Percentiles rank a stretch among this genome's conserved stretches.
Conservation (phyloP, 1,140 invertebrate species). For the Pogonomyrmex barbatus region DNA sequence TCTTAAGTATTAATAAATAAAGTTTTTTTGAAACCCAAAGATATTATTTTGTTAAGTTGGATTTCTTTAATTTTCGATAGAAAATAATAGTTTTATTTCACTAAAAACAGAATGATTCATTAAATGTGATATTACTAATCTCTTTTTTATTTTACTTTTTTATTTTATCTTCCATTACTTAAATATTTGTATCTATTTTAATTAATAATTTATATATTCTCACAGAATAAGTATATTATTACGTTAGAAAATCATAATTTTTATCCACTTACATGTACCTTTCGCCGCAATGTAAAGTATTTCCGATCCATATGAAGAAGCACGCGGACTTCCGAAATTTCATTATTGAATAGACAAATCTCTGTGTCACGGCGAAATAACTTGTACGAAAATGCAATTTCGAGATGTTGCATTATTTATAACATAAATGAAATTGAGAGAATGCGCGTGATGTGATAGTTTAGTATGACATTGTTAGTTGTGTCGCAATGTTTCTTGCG, state of each 20-base stretch:
- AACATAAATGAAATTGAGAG: constrained; percentile 65
- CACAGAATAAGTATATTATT: background rate
- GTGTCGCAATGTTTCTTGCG: constrained; percentile 85
- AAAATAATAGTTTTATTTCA: background rate
- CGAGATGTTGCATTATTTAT: constrained; percentile 57
- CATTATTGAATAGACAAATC: constrained; percentile 63
- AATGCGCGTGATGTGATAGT: constrained; percentile 73
- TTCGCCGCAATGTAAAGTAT: constrained; percentile 42
- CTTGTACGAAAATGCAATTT: constrained; percentile 54
- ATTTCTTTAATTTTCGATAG: background rate
- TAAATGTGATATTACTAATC: background rate
- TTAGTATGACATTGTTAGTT: constrained; percentile 86
- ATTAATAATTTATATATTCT: constrained; percentile 11
- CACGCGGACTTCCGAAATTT: constrained; percentile 59
- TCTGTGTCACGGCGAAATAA: constrained; percentile 67
- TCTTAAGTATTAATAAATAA: background rate
- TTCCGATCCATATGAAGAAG: constrained; percentile 54
- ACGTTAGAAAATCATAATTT: background rate
- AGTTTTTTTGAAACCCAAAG: background rate
- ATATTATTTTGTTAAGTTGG: background rate
- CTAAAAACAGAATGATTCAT: background rate
- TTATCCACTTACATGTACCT: constrained; percentile 38
- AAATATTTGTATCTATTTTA: background rate
- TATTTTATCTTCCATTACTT: background rate
- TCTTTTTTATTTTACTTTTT: background rate